These are phyloP conservation scores for Columba guinea DNA, from an alignment of 2,797 vertebrate genomes.

Conservation along the genomic window DNA sequence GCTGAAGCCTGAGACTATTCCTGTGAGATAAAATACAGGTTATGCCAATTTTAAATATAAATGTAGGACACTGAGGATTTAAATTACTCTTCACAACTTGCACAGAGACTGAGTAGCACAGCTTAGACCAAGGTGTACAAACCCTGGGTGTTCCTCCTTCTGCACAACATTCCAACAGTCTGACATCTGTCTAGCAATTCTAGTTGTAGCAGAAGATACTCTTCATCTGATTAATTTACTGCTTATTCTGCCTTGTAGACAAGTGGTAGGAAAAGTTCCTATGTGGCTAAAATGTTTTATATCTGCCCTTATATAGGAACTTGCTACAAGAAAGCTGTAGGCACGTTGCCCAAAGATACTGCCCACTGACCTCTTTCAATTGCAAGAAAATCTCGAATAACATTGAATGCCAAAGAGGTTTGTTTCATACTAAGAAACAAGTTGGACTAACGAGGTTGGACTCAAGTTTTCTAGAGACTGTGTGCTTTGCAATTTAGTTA, in stretches of 20 bases:
- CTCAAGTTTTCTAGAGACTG: neutral
- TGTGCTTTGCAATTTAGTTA: neutral
- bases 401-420: neutral
- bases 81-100: neutral
- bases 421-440: neutral
- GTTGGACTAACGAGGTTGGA: neutral
- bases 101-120: fast-evolving
- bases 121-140: neutral
- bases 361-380: fast-evolving
- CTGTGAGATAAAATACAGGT: neutral
- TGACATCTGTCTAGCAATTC: neutral
- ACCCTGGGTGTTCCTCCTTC: neutral
- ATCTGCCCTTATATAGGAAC: neutral
- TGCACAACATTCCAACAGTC: neutral
- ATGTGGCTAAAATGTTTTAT: neutral
- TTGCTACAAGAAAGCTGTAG: neutral
- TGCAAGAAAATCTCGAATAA: too few species aligned
- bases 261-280: neutral
- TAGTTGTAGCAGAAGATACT: neutral
- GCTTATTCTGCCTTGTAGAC: neutral
- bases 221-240: neutral
- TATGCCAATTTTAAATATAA: neutral
- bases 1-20: neutral
- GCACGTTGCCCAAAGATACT: fast-evolving
- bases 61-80: neutral